phyloP scores from a whole-genome alignment of 1,140 invertebrate genomes.

The Penaeus indicus region DNA sequence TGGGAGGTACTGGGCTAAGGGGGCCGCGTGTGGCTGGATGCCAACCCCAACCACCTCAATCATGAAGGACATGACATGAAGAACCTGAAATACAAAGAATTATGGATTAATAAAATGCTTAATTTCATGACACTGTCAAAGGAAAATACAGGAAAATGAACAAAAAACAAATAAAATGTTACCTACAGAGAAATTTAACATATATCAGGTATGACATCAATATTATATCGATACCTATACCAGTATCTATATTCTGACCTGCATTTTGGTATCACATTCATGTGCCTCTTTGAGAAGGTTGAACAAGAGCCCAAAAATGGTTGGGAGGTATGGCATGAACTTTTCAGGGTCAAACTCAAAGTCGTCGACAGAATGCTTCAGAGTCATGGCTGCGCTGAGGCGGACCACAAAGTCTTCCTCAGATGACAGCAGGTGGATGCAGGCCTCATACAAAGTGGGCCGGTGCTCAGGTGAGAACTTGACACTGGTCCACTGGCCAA shows the following conservation, averaged over 20 bases:
- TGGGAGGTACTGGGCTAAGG: constrained; percentile 86
- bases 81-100: constrained; percentile 82
- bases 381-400: constrained; percentile 81
- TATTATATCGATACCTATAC: not conserved
- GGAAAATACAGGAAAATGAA: constrained; percentile 48
- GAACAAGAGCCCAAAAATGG: constrained; percentile 84
- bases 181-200: not conserved
- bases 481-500: constrained; percentile 88
- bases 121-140: not conserved
- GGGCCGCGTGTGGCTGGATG: constrained; percentile 77
- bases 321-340: constrained; percentile 85
- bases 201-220: constrained; percentile 18
- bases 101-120: not conserved
- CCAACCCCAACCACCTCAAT: constrained; percentile 86
- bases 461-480: constrained; percentile 85
- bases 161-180: constrained; percentile 20
- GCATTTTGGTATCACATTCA: constrained; percentile 87
- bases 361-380: constrained; percentile 88
- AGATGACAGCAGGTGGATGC: constrained; percentile 66
- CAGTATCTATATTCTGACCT: constrained; percentile 42
- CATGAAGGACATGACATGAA: constrained; percentile 90
- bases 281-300: constrained; percentile 86
- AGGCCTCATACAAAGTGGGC: constrained; percentile 73
- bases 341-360: constrained; percentile 91
- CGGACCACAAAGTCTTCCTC: constrained; percentile 77